These are phyloP conservation scores for Musca vetustissima DNA, from an alignment of 1,140 invertebrate genomes.

Conservation along the genomic window DNA sequence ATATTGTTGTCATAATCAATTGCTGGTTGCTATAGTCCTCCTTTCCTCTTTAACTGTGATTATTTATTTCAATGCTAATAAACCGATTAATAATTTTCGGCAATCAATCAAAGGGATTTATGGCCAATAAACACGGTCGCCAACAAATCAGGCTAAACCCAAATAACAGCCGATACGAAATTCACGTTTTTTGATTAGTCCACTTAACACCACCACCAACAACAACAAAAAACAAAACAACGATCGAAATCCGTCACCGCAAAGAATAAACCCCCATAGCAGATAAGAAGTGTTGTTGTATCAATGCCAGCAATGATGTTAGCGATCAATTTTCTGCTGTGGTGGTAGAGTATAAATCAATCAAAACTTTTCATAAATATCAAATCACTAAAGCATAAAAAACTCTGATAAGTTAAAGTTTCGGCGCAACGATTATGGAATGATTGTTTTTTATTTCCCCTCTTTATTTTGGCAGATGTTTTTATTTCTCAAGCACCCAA, in stretches of 20 bases:
- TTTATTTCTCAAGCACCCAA: too few species aligned
- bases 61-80: slow-evolving; percentile 5
- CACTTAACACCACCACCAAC: neutral
- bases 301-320: neutral
- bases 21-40: too few species aligned
- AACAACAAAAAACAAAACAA: too few species aligned
- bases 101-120: slow-evolving; percentile 24
- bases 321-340: neutral
- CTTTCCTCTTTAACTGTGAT: neutral
- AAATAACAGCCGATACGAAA: neutral
- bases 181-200: slow-evolving; percentile 8
- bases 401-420: neutral
- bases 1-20: too few species aligned
- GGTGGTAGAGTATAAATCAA: slow-evolving; percentile 15
- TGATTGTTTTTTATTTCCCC: too few species aligned
- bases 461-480: too few species aligned
- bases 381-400: neutral
- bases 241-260: neutral
- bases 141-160: neutral
- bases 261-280: neutral
- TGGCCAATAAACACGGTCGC: neutral
- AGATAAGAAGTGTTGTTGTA: slow-evolving; percentile 11
- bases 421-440: too few species aligned
- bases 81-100: slow-evolving; percentile 22
- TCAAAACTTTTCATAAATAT: neutral